phyloP scores from a whole-genome alignment of 2,888 invertebrate genomes.

The Callyntrura guangdongensis region DNA sequence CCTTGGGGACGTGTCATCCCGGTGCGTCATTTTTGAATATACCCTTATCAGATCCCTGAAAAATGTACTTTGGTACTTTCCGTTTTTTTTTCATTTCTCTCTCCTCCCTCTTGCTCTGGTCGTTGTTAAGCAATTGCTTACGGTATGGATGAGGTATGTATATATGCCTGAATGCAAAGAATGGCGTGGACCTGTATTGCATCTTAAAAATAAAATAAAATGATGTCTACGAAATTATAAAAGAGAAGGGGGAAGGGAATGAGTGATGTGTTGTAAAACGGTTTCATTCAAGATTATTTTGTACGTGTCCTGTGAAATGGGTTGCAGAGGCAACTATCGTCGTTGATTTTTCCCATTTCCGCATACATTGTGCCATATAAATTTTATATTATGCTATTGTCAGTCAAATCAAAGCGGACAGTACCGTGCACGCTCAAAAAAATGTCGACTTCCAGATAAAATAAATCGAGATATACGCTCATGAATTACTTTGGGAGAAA shows the following conservation, averaged over 20 bases:
- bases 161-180: constrained; percentile 10
- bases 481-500: neutral
- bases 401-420: constrained; percentile 21
- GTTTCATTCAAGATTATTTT: neutral
- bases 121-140: too few species aligned
- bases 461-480: neutral
- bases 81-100: neutral
- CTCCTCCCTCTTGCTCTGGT: neutral
- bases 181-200: constrained; percentile 33
- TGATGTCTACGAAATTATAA: constrained; percentile 24
- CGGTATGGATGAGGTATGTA: neutral
- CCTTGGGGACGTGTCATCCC: constrained; percentile 70
- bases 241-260: neutral
- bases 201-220: constrained; percentile 36
- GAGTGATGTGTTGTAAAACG: constrained; percentile 56
- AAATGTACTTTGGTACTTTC: neutral
- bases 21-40: constrained; percentile 52
- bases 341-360: constrained; percentile 16
- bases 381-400: neutral
- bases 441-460: neutral
- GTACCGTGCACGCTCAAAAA: neutral
- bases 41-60: constrained; percentile 43
- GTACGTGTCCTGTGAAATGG: neutral
- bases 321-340: neutral
- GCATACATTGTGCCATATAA: neutral